Conservation (phyloP, 2,888 invertebrate genomes). For the Oligia latruncula region DNA sequence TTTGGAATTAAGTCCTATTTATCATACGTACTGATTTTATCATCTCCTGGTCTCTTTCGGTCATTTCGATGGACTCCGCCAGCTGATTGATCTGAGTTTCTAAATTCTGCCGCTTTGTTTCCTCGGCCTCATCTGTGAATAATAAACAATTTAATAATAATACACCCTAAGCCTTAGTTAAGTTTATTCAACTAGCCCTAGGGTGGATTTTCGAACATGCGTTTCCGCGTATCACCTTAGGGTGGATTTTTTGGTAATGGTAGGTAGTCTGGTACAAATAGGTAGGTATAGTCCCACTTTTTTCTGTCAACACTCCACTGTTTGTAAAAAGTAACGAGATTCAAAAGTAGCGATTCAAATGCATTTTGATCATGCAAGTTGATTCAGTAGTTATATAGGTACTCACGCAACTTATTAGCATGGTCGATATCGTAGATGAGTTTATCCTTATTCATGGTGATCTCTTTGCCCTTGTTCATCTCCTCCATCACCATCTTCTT, state of each 20-base stretch:
- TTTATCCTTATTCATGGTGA: constrained; percentile 91
- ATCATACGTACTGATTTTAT: constrained; percentile 79
- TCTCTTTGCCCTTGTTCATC: constrained; percentile 91
- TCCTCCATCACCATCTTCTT: constrained; percentile 92
- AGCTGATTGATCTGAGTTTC: constrained; percentile 90
- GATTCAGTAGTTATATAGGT: background rate
- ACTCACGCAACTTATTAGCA: constrained; percentile 83
- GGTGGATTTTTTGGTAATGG: background rate
- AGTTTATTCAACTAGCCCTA: too few species aligned
- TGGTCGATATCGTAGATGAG: constrained; percentile 89
- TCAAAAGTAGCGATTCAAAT: too few species aligned
- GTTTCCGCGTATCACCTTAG: background rate
- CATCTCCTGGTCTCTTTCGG: constrained; percentile 90
- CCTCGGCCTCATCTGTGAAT: constrained; percentile 88
- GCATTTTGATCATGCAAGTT: background rate
- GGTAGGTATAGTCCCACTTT: too few species aligned
- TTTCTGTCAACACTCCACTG: too few species aligned
- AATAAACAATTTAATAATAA: background rate
- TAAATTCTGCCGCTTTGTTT: constrained; percentile 85
- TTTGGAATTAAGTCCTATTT: background rate
- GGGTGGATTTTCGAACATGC: too few species aligned
- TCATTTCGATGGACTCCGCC: constrained; percentile 90
- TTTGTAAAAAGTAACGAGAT: too few species aligned
- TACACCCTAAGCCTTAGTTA: too few species aligned
- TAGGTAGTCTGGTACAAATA: too few species aligned